Evolutionary conservation across 2,113 vertebrate species (phyloP).

Genomic region (Elaphurus davidianus): DNA sequence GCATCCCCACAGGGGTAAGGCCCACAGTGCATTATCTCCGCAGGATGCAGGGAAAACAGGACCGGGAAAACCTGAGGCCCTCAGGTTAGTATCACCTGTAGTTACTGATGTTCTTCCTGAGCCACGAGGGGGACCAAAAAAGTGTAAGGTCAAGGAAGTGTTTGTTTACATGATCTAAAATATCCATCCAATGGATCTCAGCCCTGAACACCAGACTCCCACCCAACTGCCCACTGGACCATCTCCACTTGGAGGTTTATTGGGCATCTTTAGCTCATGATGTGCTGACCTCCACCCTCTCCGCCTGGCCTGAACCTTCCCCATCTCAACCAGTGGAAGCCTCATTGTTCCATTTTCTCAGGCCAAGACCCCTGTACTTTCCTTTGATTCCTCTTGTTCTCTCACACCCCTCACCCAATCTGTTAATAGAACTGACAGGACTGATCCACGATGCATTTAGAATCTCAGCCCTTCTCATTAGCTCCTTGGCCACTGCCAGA

Average conservation of each 20-base stretch:
- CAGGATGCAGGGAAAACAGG: neutral
- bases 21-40: neutral
- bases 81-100: neutral
- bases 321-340: neutral
- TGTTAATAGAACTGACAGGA: neutral
- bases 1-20: neutral
- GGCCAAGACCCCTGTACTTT: neutral
- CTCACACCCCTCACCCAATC: neutral
- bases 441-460: neutral
- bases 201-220: neutral
- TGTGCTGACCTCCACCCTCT: neutral
- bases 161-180: neutral
- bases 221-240: neutral
- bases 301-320: neutral
- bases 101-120: neutral
- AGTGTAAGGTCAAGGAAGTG: neutral
- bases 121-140: neutral
- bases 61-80: neutral
- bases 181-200: neutral
- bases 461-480: neutral
- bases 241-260: neutral
- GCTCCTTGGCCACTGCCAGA: neutral
- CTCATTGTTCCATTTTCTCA: neutral
- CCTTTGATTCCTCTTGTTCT: neutral
- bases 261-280: neutral